Conservation (phyloP, 2,888 invertebrate genomes). For the Tetranychus piercei region DNA sequence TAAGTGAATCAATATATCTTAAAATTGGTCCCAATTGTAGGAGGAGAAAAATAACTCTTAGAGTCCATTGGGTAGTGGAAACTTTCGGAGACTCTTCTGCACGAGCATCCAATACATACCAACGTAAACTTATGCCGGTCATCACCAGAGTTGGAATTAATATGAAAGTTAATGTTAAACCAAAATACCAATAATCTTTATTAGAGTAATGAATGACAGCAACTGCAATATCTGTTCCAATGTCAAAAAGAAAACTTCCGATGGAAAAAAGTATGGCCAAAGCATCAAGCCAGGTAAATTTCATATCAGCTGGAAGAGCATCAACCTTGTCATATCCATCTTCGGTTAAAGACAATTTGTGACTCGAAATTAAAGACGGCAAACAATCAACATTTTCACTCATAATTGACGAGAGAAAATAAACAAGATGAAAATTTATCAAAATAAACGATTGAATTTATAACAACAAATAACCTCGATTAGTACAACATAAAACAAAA, state of each 20-base stretch:
- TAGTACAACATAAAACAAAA: too few relatives aligned
- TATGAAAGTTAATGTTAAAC: constrained; percentile 50
- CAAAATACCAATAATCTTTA: constrained; percentile 40
- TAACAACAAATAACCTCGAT: too few relatives aligned
- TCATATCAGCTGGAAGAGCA: constrained; percentile 20
- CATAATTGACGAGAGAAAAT: too few relatives aligned
- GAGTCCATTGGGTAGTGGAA: constrained; percentile 24
- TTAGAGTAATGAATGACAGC: constrained; percentile 25
- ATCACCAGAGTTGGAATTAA: constrained; percentile 54
- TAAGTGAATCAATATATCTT: constrained; percentile 32
- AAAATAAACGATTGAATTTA: too few relatives aligned
- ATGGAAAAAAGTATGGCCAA: constrained; percentile 26
- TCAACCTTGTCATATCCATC: constrained; percentile 17
- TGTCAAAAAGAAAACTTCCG: constrained; percentile 26
- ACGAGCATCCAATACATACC: constrained; percentile 34
- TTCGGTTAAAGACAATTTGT: not conserved
- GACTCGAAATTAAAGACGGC: not conserved
- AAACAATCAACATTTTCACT: not conserved
- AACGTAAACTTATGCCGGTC: constrained; percentile 51
- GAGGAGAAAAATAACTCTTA: constrained; percentile 23
- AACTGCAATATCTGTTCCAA: constrained; percentile 26
- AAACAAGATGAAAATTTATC: too few relatives aligned
- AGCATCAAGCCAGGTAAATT: constrained; percentile 24
- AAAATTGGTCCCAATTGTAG: constrained; percentile 14
- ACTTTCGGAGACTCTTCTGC: constrained; percentile 6